Percentiles rank a stretch among this genome's conserved stretches.
phyloP scores from a whole-genome alignment of 2,888 invertebrate species.

The Ophion slaviceki region DNA sequence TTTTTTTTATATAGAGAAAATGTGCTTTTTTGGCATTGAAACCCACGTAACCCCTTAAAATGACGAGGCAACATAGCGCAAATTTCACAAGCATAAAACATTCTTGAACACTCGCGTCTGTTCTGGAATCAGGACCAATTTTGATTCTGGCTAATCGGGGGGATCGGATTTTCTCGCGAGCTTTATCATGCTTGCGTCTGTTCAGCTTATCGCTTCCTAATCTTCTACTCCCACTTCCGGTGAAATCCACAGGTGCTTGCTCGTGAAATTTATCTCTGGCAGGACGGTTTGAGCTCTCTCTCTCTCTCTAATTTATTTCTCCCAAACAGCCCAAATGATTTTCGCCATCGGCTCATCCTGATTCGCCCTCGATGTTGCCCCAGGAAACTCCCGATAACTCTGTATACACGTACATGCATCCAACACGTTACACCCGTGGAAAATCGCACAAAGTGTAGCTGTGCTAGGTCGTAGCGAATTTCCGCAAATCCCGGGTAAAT shows the following conservation, averaged over 20 bases:
- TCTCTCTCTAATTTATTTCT: slow-evolving; percentile 1
- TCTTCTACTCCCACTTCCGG: slow-evolving; percentile 11
- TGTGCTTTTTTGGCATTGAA: no score
- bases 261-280: slow-evolving; percentile 34
- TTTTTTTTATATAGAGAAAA: no score
- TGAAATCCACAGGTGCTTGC: slow-evolving; percentile 61
- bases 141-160: neutral
- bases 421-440: neutral
- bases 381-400: neutral
- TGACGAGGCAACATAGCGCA: no score
- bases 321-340: slow-evolving; percentile 49
- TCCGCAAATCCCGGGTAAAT: slow-evolving; percentile 77
- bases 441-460: no score
- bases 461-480: slow-evolving; percentile 68
- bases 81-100: no score
- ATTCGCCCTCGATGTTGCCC: slow-evolving; percentile 13
- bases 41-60: no score
- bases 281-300: no score
- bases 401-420: neutral
- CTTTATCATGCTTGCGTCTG: slow-evolving; percentile 32
- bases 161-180: slow-evolving; percentile 12
- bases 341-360: slow-evolving; percentile 46
- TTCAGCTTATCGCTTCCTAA: slow-evolving; percentile 10
- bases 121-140: no score
- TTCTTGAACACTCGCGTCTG: no score